phyloP scores from a whole-genome alignment of 2,113 vertebrate genomes.

The Caretta caretta region DNA sequence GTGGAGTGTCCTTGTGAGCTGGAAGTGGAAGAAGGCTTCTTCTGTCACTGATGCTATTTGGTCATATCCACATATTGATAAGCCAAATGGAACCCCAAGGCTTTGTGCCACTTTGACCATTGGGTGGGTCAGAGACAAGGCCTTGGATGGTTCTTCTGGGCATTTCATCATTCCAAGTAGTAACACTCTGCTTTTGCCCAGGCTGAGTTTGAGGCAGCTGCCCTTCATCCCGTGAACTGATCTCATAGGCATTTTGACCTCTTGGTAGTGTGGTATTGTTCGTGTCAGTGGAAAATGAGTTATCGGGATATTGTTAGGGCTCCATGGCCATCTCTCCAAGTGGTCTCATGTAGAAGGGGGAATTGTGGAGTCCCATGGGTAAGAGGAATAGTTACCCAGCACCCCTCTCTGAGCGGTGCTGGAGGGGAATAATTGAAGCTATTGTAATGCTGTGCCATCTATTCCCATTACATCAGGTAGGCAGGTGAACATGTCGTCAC shows the following conservation, averaged over 20 bases:
- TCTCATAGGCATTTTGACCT: background rate
- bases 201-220: too few species aligned
- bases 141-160: background rate
- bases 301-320: background rate
- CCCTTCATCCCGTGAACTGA: too few species aligned
- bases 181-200: background rate
- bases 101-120: background rate
- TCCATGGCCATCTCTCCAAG: background rate
- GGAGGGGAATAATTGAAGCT: background rate
- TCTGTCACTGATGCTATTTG: background rate
- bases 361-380: background rate
- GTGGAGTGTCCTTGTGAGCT: background rate
- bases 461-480: background rate
- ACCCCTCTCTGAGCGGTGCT: too few species aligned
- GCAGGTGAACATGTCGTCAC: background rate
- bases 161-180: background rate
- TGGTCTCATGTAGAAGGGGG: background rate
- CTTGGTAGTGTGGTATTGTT: background rate
- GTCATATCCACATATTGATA: background rate
- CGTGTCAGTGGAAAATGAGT: background rate
- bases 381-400: too few species aligned
- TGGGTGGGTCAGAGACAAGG: background rate
- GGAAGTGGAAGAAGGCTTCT: background rate
- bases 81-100: background rate
- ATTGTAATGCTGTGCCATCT: background rate